phyloP scores from a whole-genome alignment of 64 coral and sea anemone species.

The Porites lutea region DNA sequence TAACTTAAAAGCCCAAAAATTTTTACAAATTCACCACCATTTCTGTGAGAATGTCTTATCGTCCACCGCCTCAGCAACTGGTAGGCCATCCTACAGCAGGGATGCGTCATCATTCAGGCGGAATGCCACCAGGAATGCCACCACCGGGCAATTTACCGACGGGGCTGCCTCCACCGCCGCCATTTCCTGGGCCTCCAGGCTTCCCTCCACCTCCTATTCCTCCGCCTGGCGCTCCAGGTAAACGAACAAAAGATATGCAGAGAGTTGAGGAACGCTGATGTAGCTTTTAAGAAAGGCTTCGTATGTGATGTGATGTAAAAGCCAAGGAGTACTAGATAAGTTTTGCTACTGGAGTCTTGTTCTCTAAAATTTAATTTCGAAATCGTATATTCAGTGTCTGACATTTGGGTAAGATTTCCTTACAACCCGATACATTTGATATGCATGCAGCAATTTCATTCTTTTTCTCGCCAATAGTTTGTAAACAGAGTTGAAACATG shows the following conservation, averaged over 20 bases:
- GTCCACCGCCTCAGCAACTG: constrained; percentile 57
- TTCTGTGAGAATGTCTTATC: constrained; percentile 50
- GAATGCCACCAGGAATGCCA: constrained; percentile 48
- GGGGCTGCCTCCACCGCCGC: constrained; percentile 54
- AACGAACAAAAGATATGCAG: background rate
- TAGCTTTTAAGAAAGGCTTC: too few relatives aligned
- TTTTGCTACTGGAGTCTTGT: background rate
- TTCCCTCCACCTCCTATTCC: constrained; percentile 64
- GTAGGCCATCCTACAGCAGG: constrained; percentile 45
- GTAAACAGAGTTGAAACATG: too few relatives aligned
- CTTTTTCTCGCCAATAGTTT: too few relatives aligned
- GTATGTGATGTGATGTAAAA: too few relatives aligned
- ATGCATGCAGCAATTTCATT: too few relatives aligned
- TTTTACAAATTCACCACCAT: constrained; percentile 5
- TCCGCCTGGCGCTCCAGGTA: constrained; percentile 46
- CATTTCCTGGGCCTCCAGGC: constrained; percentile 62
- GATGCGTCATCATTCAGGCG: constrained; percentile 1
- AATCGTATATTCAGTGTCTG: too few relatives aligned
- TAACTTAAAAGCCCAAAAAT: background rate
- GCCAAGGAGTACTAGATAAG: background rate
- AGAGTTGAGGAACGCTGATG: background rate
- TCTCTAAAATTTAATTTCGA: too few relatives aligned
- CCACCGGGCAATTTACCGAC: constrained; percentile 24
- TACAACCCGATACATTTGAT: too few relatives aligned
- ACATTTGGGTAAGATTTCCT: too few relatives aligned